phyloP scores from a whole-genome alignment of 53 echinoderm and acorn worm genomes.

The Pentamera pediparva region DNA sequence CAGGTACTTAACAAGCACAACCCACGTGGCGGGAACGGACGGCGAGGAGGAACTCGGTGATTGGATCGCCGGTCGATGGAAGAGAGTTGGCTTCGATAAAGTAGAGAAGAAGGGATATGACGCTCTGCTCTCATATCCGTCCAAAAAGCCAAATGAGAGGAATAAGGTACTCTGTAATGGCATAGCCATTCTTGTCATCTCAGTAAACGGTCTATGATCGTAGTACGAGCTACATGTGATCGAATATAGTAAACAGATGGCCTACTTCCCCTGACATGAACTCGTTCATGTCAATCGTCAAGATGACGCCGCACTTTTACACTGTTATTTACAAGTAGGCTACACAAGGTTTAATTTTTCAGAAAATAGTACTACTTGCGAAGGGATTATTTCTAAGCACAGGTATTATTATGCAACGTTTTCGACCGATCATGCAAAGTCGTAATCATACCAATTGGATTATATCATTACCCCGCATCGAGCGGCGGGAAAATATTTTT shows the following conservation, averaged over 20 bases:
- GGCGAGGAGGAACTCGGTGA: conserved; percentile 22
- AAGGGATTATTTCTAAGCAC: no score
- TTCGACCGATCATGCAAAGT: no score
- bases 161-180: conserved; percentile 3
- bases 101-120: conserved; percentile 19
- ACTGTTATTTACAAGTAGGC: no score
- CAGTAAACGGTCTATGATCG: neutral
- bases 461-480: no score
- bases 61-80: conserved; percentile 26
- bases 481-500: no score
- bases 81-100: conserved; percentile 29
- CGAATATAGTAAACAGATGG: neutral
- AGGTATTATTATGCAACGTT: no score
- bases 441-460: no score
- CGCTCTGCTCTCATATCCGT: conserved; percentile 19
- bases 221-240: neutral
- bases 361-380: no score
- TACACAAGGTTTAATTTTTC: no score
- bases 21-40: conserved; percentile 18
- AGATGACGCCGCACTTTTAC: no score
- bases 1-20: conserved; percentile 6
- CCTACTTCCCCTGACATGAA: neutral
- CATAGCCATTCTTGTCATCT: neutral
- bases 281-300: no score
- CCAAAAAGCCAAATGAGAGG: neutral